phyloP scores from a whole-genome alignment of 1,140 invertebrate species.

The Ips nitidus region DNA sequence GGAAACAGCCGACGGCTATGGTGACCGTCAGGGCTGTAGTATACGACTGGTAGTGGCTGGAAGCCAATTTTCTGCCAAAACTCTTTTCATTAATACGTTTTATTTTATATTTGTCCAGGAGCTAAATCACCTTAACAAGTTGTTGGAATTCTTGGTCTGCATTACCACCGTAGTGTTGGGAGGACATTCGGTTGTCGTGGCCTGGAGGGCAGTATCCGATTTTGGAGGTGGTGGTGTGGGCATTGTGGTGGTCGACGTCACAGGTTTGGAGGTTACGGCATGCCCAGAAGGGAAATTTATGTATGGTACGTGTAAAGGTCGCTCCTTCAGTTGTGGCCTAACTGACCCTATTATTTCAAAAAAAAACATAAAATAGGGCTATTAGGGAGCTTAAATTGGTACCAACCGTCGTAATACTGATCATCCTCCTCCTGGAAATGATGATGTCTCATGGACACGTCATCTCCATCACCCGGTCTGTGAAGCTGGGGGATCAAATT shows the following conservation, averaged over 20 bases:
- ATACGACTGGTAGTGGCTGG: conserved; percentile 81
- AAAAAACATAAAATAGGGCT: neutral
- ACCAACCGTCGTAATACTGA: conserved; percentile 67
- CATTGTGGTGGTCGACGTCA: conserved; percentile 49
- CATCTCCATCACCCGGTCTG: conserved; percentile 67
- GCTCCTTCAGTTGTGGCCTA: conserved; percentile 66
- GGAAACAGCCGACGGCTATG: conserved; percentile 86
- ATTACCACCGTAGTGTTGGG: conserved; percentile 59
- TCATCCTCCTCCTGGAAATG: conserved; percentile 70
- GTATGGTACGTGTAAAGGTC: conserved; percentile 58
- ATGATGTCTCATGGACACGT: conserved; percentile 77
- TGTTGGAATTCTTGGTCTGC: conserved; percentile 60
- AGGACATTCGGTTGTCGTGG: conserved; percentile 67
- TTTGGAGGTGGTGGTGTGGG: conserved; percentile 51
- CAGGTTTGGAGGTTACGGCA: conserved; percentile 53
- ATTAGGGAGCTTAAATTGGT: neutral
- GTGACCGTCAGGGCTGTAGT: conserved; percentile 90
- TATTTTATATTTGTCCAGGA: neutral
- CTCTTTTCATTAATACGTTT: too few species aligned
- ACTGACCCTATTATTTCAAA: conserved; percentile 60
- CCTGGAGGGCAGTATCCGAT: conserved; percentile 51
- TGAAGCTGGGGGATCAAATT: conserved; percentile 88
- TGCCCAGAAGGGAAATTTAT: conserved; percentile 56
- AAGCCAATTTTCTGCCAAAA: conserved; percentile 64
- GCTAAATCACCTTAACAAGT: conserved; percentile 55